Evolutionary conservation across 2,113 vertebrate genomes (phyloP).

Genomic region (Myrmophylax atrothorax): DNA sequence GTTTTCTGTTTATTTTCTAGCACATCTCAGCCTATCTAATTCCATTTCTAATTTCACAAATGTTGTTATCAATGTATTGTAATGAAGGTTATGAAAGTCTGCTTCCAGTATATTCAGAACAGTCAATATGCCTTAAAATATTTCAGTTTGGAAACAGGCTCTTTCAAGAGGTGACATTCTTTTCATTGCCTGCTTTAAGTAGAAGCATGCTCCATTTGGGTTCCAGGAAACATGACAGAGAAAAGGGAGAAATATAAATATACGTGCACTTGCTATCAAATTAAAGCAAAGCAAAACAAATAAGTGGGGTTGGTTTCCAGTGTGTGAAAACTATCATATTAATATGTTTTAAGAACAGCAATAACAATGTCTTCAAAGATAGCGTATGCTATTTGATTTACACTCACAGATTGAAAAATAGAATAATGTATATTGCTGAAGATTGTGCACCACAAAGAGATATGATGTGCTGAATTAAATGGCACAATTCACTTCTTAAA

Average conservation of each 20-base stretch:
- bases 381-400: constrained; percentile 51
- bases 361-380: constrained; percentile 33
- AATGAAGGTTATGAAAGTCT: constrained; percentile 5
- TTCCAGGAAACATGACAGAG: constrained; percentile 7
- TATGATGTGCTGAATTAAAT: constrained; percentile 50
- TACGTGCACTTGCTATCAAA: not conserved
- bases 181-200: not conserved
- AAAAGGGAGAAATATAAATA: constrained; percentile 40
- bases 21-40: not conserved
- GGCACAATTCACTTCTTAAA: constrained; percentile 58
- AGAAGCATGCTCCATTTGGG: not conserved
- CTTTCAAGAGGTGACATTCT: constrained; percentile 11
- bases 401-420: constrained; percentile 56
- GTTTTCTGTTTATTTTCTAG: constrained; percentile 12
- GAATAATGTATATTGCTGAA: constrained; percentile 47
- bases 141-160: not conserved
- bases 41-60: constrained; percentile 9
- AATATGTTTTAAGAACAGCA: constrained; percentile 30
- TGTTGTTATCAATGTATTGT: constrained; percentile 13
- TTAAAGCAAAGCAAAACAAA: constrained; percentile 28
- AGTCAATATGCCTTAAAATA: constrained; percentile 12
- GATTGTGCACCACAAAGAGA: constrained; percentile 5
- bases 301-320: not conserved
- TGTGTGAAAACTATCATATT: constrained; percentile 9
- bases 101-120: constrained; percentile 13